Evolutionary conservation across 2,113 vertebrate genomes (phyloP), one percentile per base, ranked within the genome.

Genomic region (Pachyramphus minor): DNA sequence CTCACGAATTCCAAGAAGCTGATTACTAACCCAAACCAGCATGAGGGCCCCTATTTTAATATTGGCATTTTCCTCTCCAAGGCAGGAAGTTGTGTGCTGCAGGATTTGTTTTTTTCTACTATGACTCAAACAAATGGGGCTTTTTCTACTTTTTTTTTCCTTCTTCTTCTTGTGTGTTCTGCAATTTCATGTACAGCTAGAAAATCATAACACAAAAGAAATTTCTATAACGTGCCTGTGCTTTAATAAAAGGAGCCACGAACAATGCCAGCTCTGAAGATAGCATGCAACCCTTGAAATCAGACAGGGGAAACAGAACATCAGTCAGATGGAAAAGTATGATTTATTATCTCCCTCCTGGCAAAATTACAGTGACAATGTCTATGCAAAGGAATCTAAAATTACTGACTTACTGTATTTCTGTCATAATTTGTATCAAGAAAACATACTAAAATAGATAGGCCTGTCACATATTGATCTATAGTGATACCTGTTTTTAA

Each of bases 311-410:
- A 95, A 94, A 96, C 87, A 90, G 92, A 97, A 69, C 85, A 96
- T 82, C 84, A 96, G 80, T 93, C 94, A 96, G 79, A 96, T 95
- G 75, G 85, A 76, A 97, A 96, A 97, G 92, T 93, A 93, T 91
- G 97, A 97, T 96, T 96, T 97, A 97, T 97, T 96, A 94, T 94
- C 94, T 95, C 82, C 93, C 89, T 92, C 23, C 87, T 78, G 84
- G 80, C 88, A 87, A 97, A 97, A 95, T 79, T 94, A 81, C 74
- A 94, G 87, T 93, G 86, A 89, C 73, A 71, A 41, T 71, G 80
- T 84, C 94, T 96, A 59, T 93, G 96, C 84, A 90, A 86, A 89
- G 85, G 92, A 90, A 96, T 97, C 63, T 90, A 86, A 97, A 97
- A 96, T 87, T 97, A 87, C 95, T 90, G 78, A 94, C 87, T 96